Percentiles rank a stretch among this genome's conserved stretches.
These are phyloP conservation scores for Gnatocerus cornutus DNA, from an alignment of 2,888 invertebrate species.

Conservation along the genomic window DNA sequence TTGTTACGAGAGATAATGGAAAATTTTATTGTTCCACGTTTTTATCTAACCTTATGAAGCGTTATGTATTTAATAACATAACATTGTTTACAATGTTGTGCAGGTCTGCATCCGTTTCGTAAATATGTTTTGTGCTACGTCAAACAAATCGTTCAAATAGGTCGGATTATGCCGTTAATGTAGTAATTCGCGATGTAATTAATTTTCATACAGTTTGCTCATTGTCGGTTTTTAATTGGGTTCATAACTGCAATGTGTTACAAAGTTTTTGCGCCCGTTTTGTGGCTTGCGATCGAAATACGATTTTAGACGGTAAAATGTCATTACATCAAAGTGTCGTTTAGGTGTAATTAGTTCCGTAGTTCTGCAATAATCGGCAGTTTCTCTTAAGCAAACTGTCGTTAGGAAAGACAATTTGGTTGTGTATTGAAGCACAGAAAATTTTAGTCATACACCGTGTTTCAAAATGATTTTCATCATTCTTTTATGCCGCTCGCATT, in stretches of 20 bases:
- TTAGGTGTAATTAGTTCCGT: too few species aligned
- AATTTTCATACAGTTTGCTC: not conserved
- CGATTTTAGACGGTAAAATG: too few species aligned
- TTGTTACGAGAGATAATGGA: not conserved
- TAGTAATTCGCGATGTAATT: not conserved
- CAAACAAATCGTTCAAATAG: conserved; percentile 2
- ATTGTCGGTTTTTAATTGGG: not conserved
- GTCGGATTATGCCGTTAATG: not conserved
- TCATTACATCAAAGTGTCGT: too few species aligned
- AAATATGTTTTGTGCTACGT: not conserved
- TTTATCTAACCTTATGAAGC: not conserved
- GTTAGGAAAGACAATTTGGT: too few species aligned
- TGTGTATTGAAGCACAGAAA: too few species aligned
- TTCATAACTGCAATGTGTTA: not conserved
- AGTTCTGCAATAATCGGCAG: too few species aligned
- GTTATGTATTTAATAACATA: not conserved
- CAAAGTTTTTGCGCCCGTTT: not conserved
- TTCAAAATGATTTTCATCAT: too few species aligned
- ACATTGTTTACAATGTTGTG: not conserved
- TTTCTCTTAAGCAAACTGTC: too few species aligned
- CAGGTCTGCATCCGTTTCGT: not conserved
- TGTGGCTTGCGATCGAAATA: not conserved
- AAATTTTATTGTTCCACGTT: not conserved
- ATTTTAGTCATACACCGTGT: too few species aligned
- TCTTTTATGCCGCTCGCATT: too few species aligned